These are phyloP conservation scores for Galbula dea DNA, from an alignment of 2,113 vertebrate species.

Conservation along the genomic window DNA sequence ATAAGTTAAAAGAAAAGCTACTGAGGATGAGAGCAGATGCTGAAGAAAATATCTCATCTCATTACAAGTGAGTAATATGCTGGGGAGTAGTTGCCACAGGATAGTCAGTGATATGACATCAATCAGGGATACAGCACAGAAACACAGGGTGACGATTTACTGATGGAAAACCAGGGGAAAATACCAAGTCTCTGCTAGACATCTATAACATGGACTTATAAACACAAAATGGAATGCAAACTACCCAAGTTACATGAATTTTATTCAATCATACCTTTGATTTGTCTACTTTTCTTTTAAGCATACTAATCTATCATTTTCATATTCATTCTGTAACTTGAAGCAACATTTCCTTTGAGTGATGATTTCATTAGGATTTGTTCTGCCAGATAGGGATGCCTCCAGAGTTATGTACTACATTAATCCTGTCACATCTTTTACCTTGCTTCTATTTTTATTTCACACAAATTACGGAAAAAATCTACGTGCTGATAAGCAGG, in stretches of 20 bases:
- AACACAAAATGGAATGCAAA: neutral
- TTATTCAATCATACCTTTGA: neutral
- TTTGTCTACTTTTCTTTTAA: constrained; percentile 11
- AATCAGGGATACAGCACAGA: neutral
- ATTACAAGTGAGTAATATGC: constrained; percentile 36
- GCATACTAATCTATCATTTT: constrained; percentile 15
- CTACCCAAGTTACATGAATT: neutral
- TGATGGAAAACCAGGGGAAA: neutral
- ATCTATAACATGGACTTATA: neutral
- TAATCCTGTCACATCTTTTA: constrained; percentile 34
- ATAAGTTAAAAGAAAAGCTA: neutral
- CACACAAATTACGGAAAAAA: neutral
- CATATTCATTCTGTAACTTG: constrained; percentile 13
- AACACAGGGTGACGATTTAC: neutral
- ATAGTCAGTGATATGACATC: neutral
- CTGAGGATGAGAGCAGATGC: neutral
- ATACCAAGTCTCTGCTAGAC: neutral
- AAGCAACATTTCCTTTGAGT: constrained; percentile 23
- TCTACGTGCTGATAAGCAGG: neutral
- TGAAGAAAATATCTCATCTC: neutral
- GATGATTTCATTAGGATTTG: constrained; percentile 60
- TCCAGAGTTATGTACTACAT: constrained; percentile 21
- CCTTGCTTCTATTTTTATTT: neutral
- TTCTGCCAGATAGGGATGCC: neutral
- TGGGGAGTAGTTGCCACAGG: neutral